Evolutionary conservation across 2,888 invertebrate species (phyloP).

Genomic region (Pherbina coryleti): DNA sequence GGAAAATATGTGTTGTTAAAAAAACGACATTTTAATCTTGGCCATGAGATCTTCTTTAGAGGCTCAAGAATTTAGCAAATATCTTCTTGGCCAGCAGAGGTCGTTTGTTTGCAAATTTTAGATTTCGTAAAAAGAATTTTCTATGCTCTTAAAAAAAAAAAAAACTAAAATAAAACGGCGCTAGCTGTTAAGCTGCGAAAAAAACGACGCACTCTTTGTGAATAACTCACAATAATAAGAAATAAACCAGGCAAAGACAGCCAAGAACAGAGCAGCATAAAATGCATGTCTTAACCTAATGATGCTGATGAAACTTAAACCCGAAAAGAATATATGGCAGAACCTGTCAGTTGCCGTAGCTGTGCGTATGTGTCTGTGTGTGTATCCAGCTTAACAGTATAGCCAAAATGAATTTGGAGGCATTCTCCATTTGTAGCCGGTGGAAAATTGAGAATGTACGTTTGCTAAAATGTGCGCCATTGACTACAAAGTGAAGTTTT

Average conservation of each 20-base stretch:
- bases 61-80: constrained; percentile 4
- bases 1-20: background rate
- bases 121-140: background rate
- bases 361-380: background rate
- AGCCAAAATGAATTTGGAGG: background rate
- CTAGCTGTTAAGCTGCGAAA: too few species aligned
- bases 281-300: constrained; percentile 30
- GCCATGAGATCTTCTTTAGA: constrained; percentile 32
- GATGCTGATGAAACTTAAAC: constrained; percentile 27
- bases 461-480: too few species aligned
- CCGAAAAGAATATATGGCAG: constrained; percentile 3
- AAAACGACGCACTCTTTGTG: background rate
- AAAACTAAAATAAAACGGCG: background rate
- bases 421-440: background rate
- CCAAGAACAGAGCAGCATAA: background rate
- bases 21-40: constrained; percentile 29
- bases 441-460: background rate
- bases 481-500: background rate
- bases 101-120: constrained; percentile 25
- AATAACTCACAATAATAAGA: constrained; percentile 2
- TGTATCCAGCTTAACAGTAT: background rate
- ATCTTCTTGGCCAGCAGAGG: background rate
- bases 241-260: background rate
- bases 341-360: constrained; percentile 19
- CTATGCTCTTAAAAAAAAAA: background rate